These are phyloP conservation scores for Andricus grossulariae DNA, from an alignment of 1,140 invertebrate species.

Conservation along the genomic window DNA sequence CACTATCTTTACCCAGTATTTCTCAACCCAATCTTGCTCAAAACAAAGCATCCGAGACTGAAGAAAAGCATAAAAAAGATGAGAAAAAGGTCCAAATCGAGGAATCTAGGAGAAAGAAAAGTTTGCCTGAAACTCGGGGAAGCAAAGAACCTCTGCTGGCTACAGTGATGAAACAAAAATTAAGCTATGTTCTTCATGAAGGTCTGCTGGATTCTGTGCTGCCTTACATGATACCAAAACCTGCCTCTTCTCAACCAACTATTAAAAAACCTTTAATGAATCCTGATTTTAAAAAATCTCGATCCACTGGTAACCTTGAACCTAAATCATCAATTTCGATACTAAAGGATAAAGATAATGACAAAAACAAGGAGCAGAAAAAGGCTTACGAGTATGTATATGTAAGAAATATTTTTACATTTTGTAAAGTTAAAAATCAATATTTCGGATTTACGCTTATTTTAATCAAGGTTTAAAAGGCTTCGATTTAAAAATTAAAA, in stretches of 20 bases:
- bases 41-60: conserved; percentile 4
- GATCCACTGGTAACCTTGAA: conserved; percentile 47
- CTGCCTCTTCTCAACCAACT: conserved; percentile 73
- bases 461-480: not conserved
- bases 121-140: conserved; percentile 22
- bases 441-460: not conserved
- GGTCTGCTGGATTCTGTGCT: conserved; percentile 87
- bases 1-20: no score
- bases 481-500: conserved; percentile 20
- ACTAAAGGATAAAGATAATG: conserved; percentile 63
- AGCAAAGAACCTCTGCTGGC: conserved; percentile 57
- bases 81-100: conserved; percentile 3
- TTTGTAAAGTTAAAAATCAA: conserved; percentile 10
- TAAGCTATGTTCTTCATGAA: conserved; percentile 83
- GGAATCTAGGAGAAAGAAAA: conserved; percentile 39
- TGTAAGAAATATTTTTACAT: not conserved
- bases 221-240: conserved; percentile 80
- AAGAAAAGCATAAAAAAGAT: not conserved
- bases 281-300: conserved; percentile 74
- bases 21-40: not conserved
- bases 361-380: conserved; percentile 62
- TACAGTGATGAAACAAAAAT: conserved; percentile 72
- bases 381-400: conserved; percentile 67
- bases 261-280: conserved; percentile 75
- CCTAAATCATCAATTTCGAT: conserved; percentile 11